A percentile compares a stretch with the other conserved stretches of the same genome.
Evolutionary conservation across 2,113 vertebrate species (phyloP).

Genomic region (Solenodon paradoxus): DNA sequence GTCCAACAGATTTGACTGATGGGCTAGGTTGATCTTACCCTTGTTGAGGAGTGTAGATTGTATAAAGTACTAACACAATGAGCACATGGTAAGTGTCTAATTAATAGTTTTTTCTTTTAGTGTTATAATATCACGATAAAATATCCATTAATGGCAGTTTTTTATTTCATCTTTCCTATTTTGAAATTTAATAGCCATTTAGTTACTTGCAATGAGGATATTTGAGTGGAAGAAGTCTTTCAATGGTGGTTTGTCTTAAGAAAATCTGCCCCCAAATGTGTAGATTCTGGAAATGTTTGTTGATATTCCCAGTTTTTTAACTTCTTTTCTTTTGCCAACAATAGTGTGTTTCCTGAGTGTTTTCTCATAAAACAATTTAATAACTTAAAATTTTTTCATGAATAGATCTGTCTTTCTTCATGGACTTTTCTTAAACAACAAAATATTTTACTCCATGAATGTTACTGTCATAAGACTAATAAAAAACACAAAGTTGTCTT

Average conservation of each 20-base stretch:
- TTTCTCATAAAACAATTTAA: neutral
- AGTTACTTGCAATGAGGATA: neutral
- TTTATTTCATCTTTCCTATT: neutral
- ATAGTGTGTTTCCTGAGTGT: neutral
- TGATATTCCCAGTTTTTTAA: neutral
- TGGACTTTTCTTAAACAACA: neutral
- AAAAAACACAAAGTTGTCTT: neutral
- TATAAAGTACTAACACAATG: neutral
- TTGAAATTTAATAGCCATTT: neutral
- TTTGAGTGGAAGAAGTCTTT: neutral
- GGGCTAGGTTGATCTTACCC: neutral
- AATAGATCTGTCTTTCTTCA: neutral
- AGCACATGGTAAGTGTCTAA: neutral
- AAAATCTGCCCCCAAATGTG: neutral
- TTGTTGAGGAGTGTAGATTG: neutral
- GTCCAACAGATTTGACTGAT: neutral
- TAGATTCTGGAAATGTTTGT: neutral
- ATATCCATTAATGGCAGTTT: neutral
- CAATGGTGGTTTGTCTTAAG: neutral
- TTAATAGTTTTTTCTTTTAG: neutral
- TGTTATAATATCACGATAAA: neutral
- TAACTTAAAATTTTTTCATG: neutral
- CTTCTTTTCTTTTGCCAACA: neutral
- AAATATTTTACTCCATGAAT: neutral
- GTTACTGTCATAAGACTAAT: neutral